Base-by-base conservation (phyloP, 2,113 vertebrate species). In the Zapus hudsonius region DNA sequence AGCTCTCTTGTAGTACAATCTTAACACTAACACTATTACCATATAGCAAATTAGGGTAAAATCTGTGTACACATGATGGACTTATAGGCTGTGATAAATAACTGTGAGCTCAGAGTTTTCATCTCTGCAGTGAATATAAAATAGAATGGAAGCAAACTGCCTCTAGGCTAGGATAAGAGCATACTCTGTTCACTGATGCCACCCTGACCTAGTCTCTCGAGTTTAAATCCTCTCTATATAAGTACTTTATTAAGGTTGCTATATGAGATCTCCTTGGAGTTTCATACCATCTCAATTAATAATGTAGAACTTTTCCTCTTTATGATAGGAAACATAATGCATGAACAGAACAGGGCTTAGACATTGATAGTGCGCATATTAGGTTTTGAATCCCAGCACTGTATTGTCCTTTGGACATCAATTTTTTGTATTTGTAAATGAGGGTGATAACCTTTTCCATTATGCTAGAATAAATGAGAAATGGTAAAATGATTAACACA, bases 391-490 rank as follows among this genome's bases (percentile, higher is more conserved):
- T 72, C 90, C 23, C 19, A 44, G 7, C 31, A 61, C 20, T 72
- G 52, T 33, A 25, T 33, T n/a, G 66, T 17, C 3, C 81, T 40
- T 74, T 90, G 92, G 67, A 73, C n/a, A 20, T 70, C 52, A 66
- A 2, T 22, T 81, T 95, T 59, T 22, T 20, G 15, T 63, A 10
- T 90, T 81, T 67, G 4, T 86, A 47, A 81, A 27, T 79, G 27
- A 15, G 7, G 22, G 9, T 84, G 11, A 33, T 72, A 85, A 83
- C 15, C 67, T 81, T 92, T 78, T 88, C 83, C 31, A 31, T 36
- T 88, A 29, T 20, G 0, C 47, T 90, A 75, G 61, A 87, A n/a
- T 80, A 86, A 87, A 36, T 94, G 61, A 88, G 82, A 75, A 78
- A 92, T 61, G 59, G 0, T 76, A 64, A 80, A 83, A 66, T 87